Evolutionary conservation across 2,888 invertebrate genomes (phyloP).

Genomic region (Drosophila barbarae): DNA sequence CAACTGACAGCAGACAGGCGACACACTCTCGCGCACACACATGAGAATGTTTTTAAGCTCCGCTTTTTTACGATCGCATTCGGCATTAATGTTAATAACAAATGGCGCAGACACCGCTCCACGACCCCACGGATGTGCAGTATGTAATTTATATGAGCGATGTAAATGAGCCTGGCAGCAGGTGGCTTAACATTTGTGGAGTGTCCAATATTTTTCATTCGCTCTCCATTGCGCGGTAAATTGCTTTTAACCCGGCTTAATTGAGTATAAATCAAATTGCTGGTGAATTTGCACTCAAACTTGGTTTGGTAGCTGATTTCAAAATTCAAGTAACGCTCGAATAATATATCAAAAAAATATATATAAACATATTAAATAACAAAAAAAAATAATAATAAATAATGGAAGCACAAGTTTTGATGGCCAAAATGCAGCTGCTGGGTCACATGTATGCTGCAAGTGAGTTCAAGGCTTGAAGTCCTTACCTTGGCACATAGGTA

Average conservation of each 20-base stretch:
- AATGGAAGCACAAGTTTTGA: background rate
- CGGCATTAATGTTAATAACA: slow-evolving; percentile 68
- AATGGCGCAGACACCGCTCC: slow-evolving; percentile 48
- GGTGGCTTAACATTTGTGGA: slow-evolving; percentile 60
- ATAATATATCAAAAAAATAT: background rate
- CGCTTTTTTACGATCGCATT: slow-evolving; percentile 49
- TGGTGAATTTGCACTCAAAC: slow-evolving; percentile 7
- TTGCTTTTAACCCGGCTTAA: slow-evolving; percentile 29
- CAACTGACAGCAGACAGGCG: slow-evolving; percentile 48
- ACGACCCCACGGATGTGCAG: slow-evolving; percentile 16
- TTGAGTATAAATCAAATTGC: slow-evolving; percentile 33
- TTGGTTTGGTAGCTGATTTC: background rate
- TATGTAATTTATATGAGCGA: slow-evolving; percentile 37
- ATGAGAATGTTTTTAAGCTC: slow-evolving; percentile 49
- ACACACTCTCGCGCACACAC: slow-evolving; percentile 25
- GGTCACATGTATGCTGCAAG: slow-evolving; percentile 31
- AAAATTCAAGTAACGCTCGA: slow-evolving; percentile 3
- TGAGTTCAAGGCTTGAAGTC: slow-evolving; percentile 21
- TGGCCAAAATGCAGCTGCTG: background rate
- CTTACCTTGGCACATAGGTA: background rate
- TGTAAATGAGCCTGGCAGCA: slow-evolving; percentile 67
- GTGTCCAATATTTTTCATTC: slow-evolving; percentile 19
- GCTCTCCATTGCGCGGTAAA: slow-evolving; percentile 25
- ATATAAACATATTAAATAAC: background rate
- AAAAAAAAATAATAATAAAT: background rate